Evolutionary conservation across 30 jellyfish, hydroid and myxozoan species (phyloP).

Genomic region (Aurelia sp.): DNA sequence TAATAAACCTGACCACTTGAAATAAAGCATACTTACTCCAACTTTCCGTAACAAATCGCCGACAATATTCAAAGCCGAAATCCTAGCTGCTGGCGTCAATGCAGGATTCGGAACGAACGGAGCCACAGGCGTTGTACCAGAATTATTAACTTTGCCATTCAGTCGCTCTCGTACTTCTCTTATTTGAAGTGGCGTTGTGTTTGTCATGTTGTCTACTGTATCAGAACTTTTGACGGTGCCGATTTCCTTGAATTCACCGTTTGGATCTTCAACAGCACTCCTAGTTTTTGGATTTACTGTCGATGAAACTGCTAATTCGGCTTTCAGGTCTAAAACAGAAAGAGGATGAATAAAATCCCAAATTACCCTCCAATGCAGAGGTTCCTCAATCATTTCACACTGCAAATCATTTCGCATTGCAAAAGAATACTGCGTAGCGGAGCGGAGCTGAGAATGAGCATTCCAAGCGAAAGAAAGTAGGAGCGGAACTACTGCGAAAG

Average conservation of each 20-base stretch:
- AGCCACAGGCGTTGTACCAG: slow-evolving; percentile 25
- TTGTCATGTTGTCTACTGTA: slow-evolving; percentile 59
- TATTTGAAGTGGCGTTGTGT: slow-evolving; percentile 68
- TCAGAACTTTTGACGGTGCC: slow-evolving; percentile 3
- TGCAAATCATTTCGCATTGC: too few species aligned
- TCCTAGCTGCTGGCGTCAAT: slow-evolving; percentile 97
- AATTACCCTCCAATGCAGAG: too few species aligned
- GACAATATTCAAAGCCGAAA: slow-evolving; percentile 94
- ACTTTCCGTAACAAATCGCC: slow-evolving; percentile 97
- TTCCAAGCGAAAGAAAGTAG: too few species aligned
- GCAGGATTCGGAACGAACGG: slow-evolving; percentile 70
- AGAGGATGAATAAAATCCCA: too few species aligned
- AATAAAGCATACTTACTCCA: slow-evolving; percentile 80
- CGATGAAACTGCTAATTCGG: slow-evolving; percentile 90
- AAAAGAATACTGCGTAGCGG: background rate
- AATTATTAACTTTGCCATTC: slow-evolving; percentile 2
- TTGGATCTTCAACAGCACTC: slow-evolving; percentile 65
- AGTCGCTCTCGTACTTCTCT: slow-evolving; percentile 63
- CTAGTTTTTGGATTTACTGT: slow-evolving; percentile 61
- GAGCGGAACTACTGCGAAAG: too few species aligned
- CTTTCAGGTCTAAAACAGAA: slow-evolving; percentile 74
- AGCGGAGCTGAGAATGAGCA: background rate
- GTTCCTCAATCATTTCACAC: too few species aligned
- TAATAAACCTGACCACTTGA: background rate
- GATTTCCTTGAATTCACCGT: slow-evolving; percentile 62